Base-by-base conservation (phyloP, 2,888 invertebrate species). In the Ectobius pallidus region DNA sequence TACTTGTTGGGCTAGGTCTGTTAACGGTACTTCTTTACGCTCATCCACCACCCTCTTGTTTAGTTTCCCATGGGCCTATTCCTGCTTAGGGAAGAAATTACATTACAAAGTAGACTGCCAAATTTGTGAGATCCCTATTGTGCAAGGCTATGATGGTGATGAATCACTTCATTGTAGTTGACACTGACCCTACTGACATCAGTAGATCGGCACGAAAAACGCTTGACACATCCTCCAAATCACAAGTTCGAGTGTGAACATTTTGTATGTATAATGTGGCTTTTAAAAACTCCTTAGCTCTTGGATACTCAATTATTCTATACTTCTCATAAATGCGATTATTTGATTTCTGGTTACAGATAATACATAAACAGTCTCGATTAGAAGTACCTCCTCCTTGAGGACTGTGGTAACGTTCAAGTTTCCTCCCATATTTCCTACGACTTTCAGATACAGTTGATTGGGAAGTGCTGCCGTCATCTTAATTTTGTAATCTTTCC, bases 321-420 rank as follows among this genome's bases (percentile, higher is more conserved):
- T 52, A 52, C 1, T 52, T 52, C 2, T 52, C 52, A 18, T 52
- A 52, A 52, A 52, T 52, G 52, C 22, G 52, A 1, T 52, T 20
- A 52, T 52, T 1, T 52, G 52, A 52, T 52, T 52, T 52, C 52
- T 52, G 52, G 18, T 52, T 18, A 52, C 3, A 52, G 52, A 52
- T 52, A 52, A 52, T 52, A 52, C 52, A 52, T 52, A 52, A 52
- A 52, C 18, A 11, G 52, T 52, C 52, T 52, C 52, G 18, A 1
- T 52, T n/a, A n/a, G n/a, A 1, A 52, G 52, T 52, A 52, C 1
- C 18, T 52, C 14, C 39, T 39, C 7, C 39, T 39, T 39, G 39
- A 14, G 39, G 39, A 39, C 14, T 9, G 39, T 39, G 39, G 39
- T 39, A 14, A 39, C 39, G 14, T 39, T 6, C 39, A 9, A 6